Evolutionary conservation across 2,888 invertebrate species (phyloP).

Genomic region (Drymonia ruficornis): DNA sequence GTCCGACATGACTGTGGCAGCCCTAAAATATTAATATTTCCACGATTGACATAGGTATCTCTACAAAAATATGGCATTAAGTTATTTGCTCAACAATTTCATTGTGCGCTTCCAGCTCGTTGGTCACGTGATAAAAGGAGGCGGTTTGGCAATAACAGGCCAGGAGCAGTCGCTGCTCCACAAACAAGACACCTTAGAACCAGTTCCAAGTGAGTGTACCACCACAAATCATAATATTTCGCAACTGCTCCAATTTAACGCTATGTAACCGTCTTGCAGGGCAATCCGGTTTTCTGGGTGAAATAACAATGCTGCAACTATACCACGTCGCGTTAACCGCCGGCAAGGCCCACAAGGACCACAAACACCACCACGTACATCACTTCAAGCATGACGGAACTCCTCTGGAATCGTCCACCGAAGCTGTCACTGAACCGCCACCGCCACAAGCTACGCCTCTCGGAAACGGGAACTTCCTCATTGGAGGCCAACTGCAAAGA

Average conservation of each 20-base stretch:
- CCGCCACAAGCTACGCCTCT: constrained; percentile 70
- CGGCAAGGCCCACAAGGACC: constrained; percentile 94
- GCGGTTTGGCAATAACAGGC: constrained; percentile 90
- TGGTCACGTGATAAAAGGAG: constrained; percentile 90
- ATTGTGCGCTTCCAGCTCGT: constrained; percentile 86
- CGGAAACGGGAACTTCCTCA: constrained; percentile 84
- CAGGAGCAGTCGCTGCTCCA: constrained; percentile 86
- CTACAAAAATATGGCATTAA: background rate
- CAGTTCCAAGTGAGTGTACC: constrained; percentile 57
- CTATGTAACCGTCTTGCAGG: constrained; percentile 63
- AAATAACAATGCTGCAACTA: constrained; percentile 92
- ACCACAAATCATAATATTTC: constrained; percentile 8
- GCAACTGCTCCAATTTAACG: constrained; percentile 13
- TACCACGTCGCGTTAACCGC: constrained; percentile 93
- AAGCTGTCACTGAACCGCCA: constrained; percentile 83
- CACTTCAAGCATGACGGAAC: constrained; percentile 90
- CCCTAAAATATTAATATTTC: background rate
- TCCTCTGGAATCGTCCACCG: constrained; percentile 85
- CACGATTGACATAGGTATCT: background rate
- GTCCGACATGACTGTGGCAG: no score
- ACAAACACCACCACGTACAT: constrained; percentile 94
- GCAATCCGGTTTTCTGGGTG: constrained; percentile 88
- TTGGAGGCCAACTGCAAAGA: constrained; percentile 87
- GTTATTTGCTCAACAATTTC: background rate
- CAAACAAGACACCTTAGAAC: constrained; percentile 59